Percentiles rank a stretch among this genome's conserved stretches.
Evolutionary conservation across 2,797 vertebrate species (phyloP).

Genomic region (Chelonia mydas): DNA sequence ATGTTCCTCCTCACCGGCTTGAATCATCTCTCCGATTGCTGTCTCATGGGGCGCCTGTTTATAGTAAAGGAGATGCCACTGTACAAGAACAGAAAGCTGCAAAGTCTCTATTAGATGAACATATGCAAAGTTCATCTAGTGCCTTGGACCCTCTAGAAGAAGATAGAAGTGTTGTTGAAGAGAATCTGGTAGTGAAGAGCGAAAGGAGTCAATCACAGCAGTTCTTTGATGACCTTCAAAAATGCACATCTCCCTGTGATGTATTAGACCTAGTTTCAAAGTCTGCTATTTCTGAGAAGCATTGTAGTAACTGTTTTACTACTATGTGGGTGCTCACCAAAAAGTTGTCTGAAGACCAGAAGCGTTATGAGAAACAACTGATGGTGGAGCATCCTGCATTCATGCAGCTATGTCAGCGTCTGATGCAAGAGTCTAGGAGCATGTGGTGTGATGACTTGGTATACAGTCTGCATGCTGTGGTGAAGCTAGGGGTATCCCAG

Average conservation of each 20-base stretch:
- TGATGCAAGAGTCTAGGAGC: slow-evolving; percentile 66
- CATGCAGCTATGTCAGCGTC: slow-evolving; percentile 79
- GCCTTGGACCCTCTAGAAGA: not conserved
- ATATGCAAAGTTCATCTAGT: not conserved
- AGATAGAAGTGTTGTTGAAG: not conserved
- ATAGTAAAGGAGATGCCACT: not conserved
- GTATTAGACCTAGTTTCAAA: slow-evolving; percentile 83
- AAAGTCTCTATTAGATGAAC: not conserved
- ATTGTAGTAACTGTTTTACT: slow-evolving; percentile 80
- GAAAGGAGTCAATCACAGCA: accelerated
- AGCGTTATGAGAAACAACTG: slow-evolving; percentile 82
- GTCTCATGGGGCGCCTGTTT: slow-evolving; percentile 54
- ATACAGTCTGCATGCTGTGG: slow-evolving; percentile 83
- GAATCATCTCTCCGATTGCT: slow-evolving; percentile 20
- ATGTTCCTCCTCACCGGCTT: not conserved
- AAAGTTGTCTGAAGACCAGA: slow-evolving; percentile 83
- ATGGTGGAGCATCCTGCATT: slow-evolving; percentile 88
- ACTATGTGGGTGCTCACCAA: slow-evolving; percentile 85
- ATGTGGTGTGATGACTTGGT: slow-evolving; percentile 77
- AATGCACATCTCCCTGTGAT: slow-evolving; percentile 85
- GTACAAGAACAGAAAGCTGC: slow-evolving; percentile 12
- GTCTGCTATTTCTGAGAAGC: slow-evolving; percentile 36
- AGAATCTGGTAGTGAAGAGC: not conserved
- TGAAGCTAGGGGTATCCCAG: slow-evolving; percentile 88
- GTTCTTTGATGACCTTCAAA: slow-evolving; percentile 70